Evolutionary conservation across 2,113 vertebrate genomes (phyloP), one percentile per base, ranked within the genome.

Genomic region (Perccottus glenii): DNA sequence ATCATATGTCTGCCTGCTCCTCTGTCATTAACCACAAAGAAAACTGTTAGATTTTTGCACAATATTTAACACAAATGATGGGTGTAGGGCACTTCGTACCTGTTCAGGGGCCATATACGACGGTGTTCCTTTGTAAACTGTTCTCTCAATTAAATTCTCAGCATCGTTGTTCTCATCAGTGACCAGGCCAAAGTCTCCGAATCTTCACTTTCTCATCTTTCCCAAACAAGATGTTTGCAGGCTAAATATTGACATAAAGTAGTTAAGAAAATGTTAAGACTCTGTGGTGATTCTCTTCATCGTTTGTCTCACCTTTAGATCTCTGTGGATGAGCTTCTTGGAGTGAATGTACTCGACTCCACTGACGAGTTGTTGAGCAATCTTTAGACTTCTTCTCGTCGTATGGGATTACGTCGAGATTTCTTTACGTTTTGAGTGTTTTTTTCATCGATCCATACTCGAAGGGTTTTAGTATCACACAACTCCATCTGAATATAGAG

Each of bases 111-210:
- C 90, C 92, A 93, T 93, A 75, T 92, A 93, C 1, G 35, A 38
- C 0, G 62, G 74, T 0, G 92, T 92, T 8, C 59, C 88, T 78
- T 48, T 77, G 47, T 48, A 0, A 65, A 4, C 68, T 1, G 92
- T 94, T 75, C 92, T 88, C 5, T 86, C 81, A 5, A 65, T 3
- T 15, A 60, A 14, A 57, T 64, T 83, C 4, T 78, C 77, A 36
- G 67, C 75, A 1, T 58, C 11, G 11, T 78, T 70, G 1, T 57
- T 32, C 64, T 80, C 74, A 32, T 71, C 76, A 44, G 94, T 94
- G 65, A 90, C 94, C 33, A 98, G 92, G 59, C 96, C 95, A 1
- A 98, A 96, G 86, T 98, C 96, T 4, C 94, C 95, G n/a, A 36
- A 98, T 96, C 91, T 97, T 97, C 80, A 96, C 83, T 15, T 80